Conservation (phyloP, 2,797 vertebrate genomes). For the Adrianichthys oophorus region DNA sequence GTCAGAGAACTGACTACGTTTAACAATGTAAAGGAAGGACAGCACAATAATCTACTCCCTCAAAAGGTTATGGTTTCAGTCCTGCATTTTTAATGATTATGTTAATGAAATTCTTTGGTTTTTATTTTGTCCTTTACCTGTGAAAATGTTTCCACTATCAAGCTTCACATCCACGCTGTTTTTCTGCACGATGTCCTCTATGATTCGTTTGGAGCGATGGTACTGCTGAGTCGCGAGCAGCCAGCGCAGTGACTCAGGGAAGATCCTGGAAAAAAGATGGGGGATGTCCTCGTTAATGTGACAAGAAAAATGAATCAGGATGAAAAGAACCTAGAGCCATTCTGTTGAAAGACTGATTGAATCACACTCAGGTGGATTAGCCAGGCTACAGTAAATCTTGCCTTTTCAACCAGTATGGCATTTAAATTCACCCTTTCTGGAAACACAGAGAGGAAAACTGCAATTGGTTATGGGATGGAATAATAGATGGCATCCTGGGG, state of each 20-base stretch:
- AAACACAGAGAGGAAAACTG: conserved; percentile 8
- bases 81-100: neutral
- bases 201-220: conserved; percentile 86
- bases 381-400: conserved; percentile 1
- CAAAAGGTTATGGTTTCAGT: neutral
- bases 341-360: conserved; percentile 9
- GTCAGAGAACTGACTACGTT: conserved; percentile 10
- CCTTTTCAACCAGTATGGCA: neutral
- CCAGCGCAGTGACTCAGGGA: conserved; percentile 98
- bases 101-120: neutral
- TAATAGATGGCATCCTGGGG: neutral
- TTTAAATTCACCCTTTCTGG: conserved; percentile 3
- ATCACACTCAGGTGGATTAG: neutral
- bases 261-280: conserved; percentile 79
- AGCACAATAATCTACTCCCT: neutral
- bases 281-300: conserved; percentile 36
- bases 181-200: conserved; percentile 86
- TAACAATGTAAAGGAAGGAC: neutral
- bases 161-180: conserved; percentile 82
- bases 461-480: neutral
- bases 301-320: conserved; percentile 17
- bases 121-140: conserved; percentile 74
- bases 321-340: conserved; percentile 1
- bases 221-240: conserved; percentile 94
- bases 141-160: conserved; percentile 85